Evolutionary conservation across 1,140 invertebrate species (phyloP).

Genomic region (Leptinotarsa undecemlineata): DNA sequence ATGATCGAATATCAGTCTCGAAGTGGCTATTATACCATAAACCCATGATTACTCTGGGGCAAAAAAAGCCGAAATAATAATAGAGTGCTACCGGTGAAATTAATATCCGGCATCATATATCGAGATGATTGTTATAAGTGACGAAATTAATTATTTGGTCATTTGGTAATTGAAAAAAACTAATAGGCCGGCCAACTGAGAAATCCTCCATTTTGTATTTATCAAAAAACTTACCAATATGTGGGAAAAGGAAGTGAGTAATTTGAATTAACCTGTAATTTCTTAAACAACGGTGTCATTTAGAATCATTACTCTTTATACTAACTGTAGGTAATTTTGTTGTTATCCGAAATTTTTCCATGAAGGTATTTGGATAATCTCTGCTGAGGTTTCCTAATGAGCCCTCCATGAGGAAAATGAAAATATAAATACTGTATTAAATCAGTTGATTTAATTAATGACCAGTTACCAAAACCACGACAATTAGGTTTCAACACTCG

Average conservation of each 20-base stretch:
- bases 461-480: too few species aligned
- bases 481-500: too few species aligned
- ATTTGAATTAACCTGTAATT: neutral
- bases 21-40: neutral
- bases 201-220: neutral
- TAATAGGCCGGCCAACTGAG: neutral
- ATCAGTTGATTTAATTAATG: too few species aligned
- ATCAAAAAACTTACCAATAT: neutral
- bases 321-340: too few species aligned
- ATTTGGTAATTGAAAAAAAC: slow-evolving; percentile 1
- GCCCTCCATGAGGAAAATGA: too few species aligned
- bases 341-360: too few species aligned
- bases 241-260: neutral
- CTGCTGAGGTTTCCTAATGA: too few species aligned
- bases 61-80: slow-evolving; percentile 4
- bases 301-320: too few species aligned
- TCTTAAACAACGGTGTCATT: too few species aligned
- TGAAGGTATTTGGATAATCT: too few species aligned
- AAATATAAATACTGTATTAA: too few species aligned
- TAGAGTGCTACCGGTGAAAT: neutral
- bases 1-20: neutral
- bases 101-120: neutral
- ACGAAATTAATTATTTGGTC: neutral
- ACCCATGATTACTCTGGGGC: neutral
- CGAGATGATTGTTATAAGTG: neutral